These are phyloP conservation scores for Emys orbicularis DNA, from an alignment of 2,797 vertebrate species.

Conservation along the genomic window DNA sequence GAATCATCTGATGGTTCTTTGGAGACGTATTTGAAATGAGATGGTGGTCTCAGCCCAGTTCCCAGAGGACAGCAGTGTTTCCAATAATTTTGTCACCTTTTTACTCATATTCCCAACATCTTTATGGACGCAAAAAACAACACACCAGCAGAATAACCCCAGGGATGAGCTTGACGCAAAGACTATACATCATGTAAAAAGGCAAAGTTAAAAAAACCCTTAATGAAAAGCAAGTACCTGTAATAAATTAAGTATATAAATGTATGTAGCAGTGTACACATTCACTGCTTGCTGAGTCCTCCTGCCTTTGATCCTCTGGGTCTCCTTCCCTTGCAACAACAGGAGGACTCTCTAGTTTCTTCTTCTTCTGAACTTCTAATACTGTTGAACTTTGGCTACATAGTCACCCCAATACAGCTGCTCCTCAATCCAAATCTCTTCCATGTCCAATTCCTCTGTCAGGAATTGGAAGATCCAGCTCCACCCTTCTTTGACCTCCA, in stretches of 20 bases:
- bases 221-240: neutral
- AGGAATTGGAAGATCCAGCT: neutral
- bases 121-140: neutral
- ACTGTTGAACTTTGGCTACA: neutral
- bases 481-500: neutral
- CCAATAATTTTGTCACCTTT: neutral
- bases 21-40: neutral
- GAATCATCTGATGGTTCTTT: slow-evolving; percentile 17
- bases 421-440: neutral
- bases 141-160: neutral
- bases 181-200: neutral
- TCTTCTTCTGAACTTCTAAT: neutral
- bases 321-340: neutral
- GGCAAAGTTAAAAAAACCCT: neutral
- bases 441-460: neutral
- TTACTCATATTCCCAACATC: neutral
- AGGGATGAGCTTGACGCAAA: neutral
- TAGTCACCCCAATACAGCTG: neutral
- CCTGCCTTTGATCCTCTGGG: neutral
- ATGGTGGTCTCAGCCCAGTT: slow-evolving; percentile 1
- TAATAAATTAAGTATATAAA: neutral
- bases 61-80: neutral
- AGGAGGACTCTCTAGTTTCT: neutral
- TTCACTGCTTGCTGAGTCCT: neutral
- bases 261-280: neutral